Conservation (phyloP, 2,113 vertebrate genomes). For the Psilopogon haemacephalus region DNA sequence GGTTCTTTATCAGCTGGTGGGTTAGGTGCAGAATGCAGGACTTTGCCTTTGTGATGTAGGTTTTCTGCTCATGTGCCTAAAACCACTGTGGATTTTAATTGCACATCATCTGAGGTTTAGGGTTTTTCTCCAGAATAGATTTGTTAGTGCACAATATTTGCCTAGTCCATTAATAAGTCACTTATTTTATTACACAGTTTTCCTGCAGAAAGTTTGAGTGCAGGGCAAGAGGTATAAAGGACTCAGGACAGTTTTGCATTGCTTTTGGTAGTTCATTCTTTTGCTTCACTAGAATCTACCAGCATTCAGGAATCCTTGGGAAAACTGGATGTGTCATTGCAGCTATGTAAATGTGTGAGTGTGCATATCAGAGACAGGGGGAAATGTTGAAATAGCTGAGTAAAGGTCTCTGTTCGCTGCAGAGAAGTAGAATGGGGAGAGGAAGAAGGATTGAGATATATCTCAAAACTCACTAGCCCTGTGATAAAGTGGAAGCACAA, state of each 20-base stretch:
- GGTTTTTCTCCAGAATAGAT: neutral
- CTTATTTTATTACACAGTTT: neutral
- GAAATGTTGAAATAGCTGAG: neutral
- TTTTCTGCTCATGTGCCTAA: neutral
- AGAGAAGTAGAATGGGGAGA: neutral
- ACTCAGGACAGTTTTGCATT: neutral
- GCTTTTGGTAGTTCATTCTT: neutral
- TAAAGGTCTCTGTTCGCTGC: neutral
- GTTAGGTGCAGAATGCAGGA: rapidly evolving
- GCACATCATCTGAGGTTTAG: neutral
- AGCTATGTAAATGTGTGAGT: neutral
- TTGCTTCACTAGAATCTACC: neutral
- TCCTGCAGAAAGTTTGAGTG: neutral
- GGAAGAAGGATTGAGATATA: neutral
- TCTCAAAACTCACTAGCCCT: neutral
- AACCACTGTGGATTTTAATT: neutral
- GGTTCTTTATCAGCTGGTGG: neutral
- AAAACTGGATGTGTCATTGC: neutral
- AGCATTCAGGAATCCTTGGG: neutral
- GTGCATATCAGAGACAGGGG: neutral
- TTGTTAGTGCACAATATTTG: neutral
- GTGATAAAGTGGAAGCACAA: neutral
- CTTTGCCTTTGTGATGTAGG: neutral
- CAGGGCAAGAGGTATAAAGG: neutral
- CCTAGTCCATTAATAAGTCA: neutral